Percentiles rank a stretch among this genome's conserved stretches.
Evolutionary conservation across 1,140 invertebrate genomes (phyloP).

Genomic region (Drosophila subpulchrella): DNA sequence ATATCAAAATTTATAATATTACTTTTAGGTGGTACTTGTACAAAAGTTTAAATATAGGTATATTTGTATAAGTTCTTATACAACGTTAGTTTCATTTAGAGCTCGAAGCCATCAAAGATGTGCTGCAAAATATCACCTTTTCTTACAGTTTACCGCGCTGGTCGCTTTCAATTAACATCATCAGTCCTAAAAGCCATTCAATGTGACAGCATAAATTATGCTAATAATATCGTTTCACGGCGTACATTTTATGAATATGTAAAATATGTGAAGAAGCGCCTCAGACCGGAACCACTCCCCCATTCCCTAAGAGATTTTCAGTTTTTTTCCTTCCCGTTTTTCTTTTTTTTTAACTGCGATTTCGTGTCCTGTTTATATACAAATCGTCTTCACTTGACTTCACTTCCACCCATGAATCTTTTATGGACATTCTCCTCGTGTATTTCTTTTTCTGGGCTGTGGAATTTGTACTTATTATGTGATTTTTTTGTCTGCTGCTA

Average conservation of each 20-base stretch:
- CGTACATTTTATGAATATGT: constrained; percentile 80
- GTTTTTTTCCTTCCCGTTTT: neutral
- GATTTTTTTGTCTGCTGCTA: constrained; percentile 42
- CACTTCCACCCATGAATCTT: constrained; percentile 69
- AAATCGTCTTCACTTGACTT: constrained; percentile 75
- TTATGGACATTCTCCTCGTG: constrained; percentile 55
- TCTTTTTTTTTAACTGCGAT: constrained; percentile 22
- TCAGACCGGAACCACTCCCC: constrained; percentile 14
- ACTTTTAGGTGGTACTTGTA: no score
- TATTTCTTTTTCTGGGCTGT: constrained; percentile 25
- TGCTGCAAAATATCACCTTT: neutral
- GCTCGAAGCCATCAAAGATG: neutral
- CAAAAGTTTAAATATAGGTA: no score
- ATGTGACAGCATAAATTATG: constrained; percentile 84
- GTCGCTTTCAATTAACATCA: constrained; percentile 73
- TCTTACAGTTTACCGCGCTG: neutral
- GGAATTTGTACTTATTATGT: constrained; percentile 42
- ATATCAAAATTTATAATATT: no score
- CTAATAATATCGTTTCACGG: constrained; percentile 80
- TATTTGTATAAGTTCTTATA: no score
- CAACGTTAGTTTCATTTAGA: neutral
- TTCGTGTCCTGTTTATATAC: constrained; percentile 51
- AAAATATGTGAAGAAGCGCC: constrained; percentile 42
- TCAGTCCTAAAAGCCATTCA: constrained; percentile 66
- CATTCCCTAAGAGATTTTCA: constrained; percentile 5